Base-by-base conservation (phyloP, 2,797 vertebrate species). In the Thalassophryne amazonica region DNA sequence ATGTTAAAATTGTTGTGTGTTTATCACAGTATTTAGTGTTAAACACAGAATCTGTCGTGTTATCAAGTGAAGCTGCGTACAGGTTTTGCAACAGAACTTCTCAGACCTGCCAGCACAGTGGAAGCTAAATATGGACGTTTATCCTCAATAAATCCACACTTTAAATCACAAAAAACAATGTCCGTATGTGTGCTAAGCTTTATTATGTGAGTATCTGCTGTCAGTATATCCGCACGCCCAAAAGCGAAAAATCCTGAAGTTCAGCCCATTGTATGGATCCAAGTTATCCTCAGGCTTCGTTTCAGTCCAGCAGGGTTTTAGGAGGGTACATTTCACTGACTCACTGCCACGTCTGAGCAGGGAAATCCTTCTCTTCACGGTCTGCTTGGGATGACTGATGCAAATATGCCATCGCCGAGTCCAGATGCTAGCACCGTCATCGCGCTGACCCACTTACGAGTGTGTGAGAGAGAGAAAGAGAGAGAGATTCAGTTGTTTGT, bases 311-410 rank as follows among this genome's bases (percentile, higher is more conserved):
- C 42, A 46, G 58, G 78, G 57, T 70, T 80, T 80, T 70, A 78
- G 59, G 67, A 72, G 75, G 75, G 66, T 81, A 65, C 68, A 76
- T 84, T 85, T 85, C 81, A 78, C 78, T 85, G 84, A 86, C 78
- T 86, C 84, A 86, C 76, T 78, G 76, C 74, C 82, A 67, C 78
- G 81, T 84, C 78, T 84, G 84, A 85, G 78, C 78, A 62, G 80
- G 84, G 84, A 83, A 85, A 86, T 83, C 84, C 80, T 81, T 81
- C 81, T 83, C 80, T 86, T 86, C 83, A 86, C 78, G 81, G 84
- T 88, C 84, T 80, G 84, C 80, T 86, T 88, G 74, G 78, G 80
- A 88, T 86, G 83, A 86, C 83, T 84, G 83, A 86, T 88, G 86
- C 83, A 86, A 86, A 88, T 86, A 86, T 85, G 81, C 80, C 74